Base-by-base conservation (phyloP, 2,888 invertebrate species). In the Teleogryllus oceanicus region DNA sequence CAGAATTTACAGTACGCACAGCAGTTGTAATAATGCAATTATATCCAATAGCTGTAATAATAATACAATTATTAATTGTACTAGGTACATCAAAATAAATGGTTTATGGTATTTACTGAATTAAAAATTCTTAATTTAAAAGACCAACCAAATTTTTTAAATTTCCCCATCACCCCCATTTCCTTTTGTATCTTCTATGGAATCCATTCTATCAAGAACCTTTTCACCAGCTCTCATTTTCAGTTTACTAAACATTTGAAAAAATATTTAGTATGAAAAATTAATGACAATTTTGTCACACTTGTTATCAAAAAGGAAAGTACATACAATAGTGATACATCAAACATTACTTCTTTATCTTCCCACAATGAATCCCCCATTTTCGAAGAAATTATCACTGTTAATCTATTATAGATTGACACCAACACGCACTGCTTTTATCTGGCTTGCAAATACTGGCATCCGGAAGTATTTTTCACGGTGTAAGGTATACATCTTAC, bases 181-280 rank as follows among this genome's bases (percentile, higher is more conserved):
- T 11, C 98, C 98, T 88, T 99, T 99, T 0, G 97, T 97, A 85
- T 99, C 99, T 88, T 99, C 99, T 50, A 99, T 94, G 24, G 96
- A 93, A 84, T 97, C 96, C 78, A 99, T 90, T 83, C 93, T 91
- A 85, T 98, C 97, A 82, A 99, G 93, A 78, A 96, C 89, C 85
- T 94, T 93, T 88, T 98, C 97, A 0, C 97, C 97, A 1, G 92
- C 86, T 79, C 94, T 90, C 84, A 96, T 89, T 83, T 91, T 92
- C 87, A 97, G 89, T 85, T 95, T 93, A 74, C 96, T 96, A 77
- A 8, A 37, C 37, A 37, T 37, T 37, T 8, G 37, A 37, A 37
- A 37, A 37, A 5, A 37, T 4, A 10, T 37, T n/a, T n/a, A n/a
- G n/a, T n/a, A n/a, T n/a, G n/a, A n/a, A 24, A 18, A 81, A 62